Conservation (phyloP, 1,140 invertebrate species). For the Melitaea cinxia region DNA sequence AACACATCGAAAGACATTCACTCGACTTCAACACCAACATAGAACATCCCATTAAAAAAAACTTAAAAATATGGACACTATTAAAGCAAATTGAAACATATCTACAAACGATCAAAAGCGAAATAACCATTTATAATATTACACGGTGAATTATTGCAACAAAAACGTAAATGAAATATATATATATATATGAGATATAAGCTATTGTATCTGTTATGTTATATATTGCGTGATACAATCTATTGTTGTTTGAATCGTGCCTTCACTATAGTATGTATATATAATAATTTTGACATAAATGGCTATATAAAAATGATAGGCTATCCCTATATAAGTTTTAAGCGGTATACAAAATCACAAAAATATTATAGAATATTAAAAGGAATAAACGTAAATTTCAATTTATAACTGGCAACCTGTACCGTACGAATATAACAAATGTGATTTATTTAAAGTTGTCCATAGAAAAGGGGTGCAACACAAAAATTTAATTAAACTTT, state of each 20-base stretch:
- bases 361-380: too few relatives aligned
- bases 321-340: too few relatives aligned
- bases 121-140: conserved; percentile 10
- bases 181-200: neutral
- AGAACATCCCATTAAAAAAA: conserved; percentile 46
- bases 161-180: conserved; percentile 2
- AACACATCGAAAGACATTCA: conserved; percentile 54
- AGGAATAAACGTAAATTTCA: too few relatives aligned
- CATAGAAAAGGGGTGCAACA: neutral
- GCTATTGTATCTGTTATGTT: neutral
- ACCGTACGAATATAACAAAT: neutral
- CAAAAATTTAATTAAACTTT: neutral
- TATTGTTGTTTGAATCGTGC: neutral
- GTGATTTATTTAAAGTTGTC: neutral
- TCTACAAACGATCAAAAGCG: conserved; percentile 23
- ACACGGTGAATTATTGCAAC: conserved; percentile 12
- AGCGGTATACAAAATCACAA: too few relatives aligned
- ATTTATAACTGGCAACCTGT: neutral
- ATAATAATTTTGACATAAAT: neutral
- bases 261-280: neutral
- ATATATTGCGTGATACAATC: neutral
- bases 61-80: conserved; percentile 58
- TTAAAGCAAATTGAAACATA: conserved; percentile 35
- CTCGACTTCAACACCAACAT: conserved; percentile 40
- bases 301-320: too few relatives aligned